These are phyloP conservation scores for Crocidura indochinensis DNA, from an alignment of 2,797 vertebrate species.

Conservation along the genomic window DNA sequence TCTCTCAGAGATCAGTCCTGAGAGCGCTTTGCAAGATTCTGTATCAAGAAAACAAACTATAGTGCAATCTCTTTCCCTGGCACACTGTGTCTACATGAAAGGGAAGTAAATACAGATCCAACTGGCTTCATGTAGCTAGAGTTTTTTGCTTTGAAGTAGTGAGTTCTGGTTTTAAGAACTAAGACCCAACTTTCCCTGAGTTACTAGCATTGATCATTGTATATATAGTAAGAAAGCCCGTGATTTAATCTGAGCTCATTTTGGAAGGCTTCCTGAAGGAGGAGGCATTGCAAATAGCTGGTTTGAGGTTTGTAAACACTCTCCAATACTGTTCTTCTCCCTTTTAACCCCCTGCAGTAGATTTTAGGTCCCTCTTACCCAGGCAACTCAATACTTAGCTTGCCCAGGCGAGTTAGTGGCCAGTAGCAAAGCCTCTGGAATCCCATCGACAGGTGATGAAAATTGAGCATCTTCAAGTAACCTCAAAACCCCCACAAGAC, in stretches of 20 bases:
- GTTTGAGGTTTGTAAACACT: slow-evolving; percentile 24
- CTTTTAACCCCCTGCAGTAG: not conserved
- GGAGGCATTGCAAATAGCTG: not conserved
- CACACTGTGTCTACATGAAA: not conserved
- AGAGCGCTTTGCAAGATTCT: not conserved
- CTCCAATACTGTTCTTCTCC: not conserved
- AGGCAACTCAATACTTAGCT: slow-evolving; percentile 34
- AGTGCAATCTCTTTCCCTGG: not conserved
- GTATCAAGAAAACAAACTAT: not conserved
- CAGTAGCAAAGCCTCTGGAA: not conserved
- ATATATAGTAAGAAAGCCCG: not conserved
- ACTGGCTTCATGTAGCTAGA: not conserved
- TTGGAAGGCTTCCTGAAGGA: slow-evolving; percentile 8
- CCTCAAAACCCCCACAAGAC: slow-evolving; percentile 71
- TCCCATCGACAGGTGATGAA: not conserved
- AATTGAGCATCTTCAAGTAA: slow-evolving; percentile 19
- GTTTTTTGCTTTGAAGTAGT: not conserved
- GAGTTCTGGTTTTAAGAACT: too few relatives aligned
- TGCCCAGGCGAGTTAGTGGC: not conserved
- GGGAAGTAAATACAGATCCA: not conserved
- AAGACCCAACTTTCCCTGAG: too few relatives aligned
- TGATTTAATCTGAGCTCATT: not conserved
- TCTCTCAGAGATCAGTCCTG: not conserved
- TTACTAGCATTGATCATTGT: too few relatives aligned
- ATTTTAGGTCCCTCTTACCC: too few relatives aligned